Evolutionary conservation across 2,113 vertebrate species (phyloP).

Genomic region (Todiramphus saurophagus): DNA sequence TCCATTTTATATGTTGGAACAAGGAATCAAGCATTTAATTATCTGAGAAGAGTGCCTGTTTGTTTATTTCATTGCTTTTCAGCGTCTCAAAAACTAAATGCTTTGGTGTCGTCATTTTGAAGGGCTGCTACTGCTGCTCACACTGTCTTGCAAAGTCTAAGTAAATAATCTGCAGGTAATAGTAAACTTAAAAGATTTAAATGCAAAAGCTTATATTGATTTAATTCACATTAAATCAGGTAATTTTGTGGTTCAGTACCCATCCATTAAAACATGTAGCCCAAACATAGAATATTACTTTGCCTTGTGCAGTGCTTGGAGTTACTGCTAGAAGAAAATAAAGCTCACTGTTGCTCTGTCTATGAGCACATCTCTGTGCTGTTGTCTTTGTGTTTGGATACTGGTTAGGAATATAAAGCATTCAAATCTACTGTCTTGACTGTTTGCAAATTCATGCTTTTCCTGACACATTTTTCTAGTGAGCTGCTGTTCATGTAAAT

Average conservation of each 20-base stretch:
- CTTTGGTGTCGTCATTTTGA: background rate
- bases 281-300: background rate
- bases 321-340: background rate
- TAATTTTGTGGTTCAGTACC: constrained; percentile 1
- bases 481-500: background rate
- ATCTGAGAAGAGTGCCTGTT: background rate
- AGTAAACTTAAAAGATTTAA: background rate
- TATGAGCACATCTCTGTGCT: background rate
- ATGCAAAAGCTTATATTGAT: constrained; percentile 42
- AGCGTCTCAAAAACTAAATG: background rate
- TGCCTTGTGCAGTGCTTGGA: background rate
- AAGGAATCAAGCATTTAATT: background rate
- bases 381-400: background rate
- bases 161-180: background rate
- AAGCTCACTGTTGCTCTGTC: background rate
- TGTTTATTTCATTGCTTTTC: background rate
- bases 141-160: background rate
- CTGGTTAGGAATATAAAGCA: background rate
- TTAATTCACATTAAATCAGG: background rate
- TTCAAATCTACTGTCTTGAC: background rate
- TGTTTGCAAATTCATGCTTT: background rate
- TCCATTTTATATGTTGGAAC: background rate
- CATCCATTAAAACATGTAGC: background rate
- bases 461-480: background rate
- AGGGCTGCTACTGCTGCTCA: background rate